Evolutionary conservation across 2,888 invertebrate species (phyloP).

Genomic region (Acanthosepion pharaonis): DNA sequence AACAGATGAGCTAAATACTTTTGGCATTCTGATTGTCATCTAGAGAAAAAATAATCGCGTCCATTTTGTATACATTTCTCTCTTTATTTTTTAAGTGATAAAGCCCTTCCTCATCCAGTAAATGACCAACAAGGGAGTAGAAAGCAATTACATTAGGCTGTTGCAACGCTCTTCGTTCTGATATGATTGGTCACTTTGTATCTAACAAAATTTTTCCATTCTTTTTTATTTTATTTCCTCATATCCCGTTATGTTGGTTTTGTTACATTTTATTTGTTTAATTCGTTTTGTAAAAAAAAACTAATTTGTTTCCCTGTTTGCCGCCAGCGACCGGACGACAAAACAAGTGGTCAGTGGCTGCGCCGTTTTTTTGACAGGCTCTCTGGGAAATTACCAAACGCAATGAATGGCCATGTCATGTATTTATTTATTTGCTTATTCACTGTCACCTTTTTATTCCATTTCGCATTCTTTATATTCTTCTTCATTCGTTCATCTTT

Average conservation of each 20-base stretch:
- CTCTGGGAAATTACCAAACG: neutral
- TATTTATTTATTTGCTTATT: neutral
- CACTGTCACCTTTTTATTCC: too few relatives aligned
- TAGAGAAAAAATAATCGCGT: too few relatives aligned
- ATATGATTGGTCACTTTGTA: neutral
- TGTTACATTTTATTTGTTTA: neutral
- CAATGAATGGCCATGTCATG: neutral
- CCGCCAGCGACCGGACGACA: neutral
- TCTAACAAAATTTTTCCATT: neutral
- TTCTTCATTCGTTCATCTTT: neutral
- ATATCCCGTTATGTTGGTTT: neutral
- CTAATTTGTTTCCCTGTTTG: neutral
- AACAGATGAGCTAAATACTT: too few relatives aligned
- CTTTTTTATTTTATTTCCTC: neutral
- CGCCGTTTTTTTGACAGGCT: neutral
- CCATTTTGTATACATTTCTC: too few relatives aligned
- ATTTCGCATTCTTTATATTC: neutral
- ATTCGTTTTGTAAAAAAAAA: neutral
- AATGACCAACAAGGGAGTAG: neutral
- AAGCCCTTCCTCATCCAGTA: neutral
- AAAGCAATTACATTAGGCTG: constrained; percentile 11
- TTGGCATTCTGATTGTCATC: too few relatives aligned
- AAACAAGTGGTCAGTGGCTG: neutral
- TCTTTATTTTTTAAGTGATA: too few relatives aligned
- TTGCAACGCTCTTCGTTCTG: neutral